Percentiles rank a stretch among this genome's conserved stretches.
Conservation (phyloP, 2,888 invertebrate species). For the Aspidiotus rigidus region DNA sequence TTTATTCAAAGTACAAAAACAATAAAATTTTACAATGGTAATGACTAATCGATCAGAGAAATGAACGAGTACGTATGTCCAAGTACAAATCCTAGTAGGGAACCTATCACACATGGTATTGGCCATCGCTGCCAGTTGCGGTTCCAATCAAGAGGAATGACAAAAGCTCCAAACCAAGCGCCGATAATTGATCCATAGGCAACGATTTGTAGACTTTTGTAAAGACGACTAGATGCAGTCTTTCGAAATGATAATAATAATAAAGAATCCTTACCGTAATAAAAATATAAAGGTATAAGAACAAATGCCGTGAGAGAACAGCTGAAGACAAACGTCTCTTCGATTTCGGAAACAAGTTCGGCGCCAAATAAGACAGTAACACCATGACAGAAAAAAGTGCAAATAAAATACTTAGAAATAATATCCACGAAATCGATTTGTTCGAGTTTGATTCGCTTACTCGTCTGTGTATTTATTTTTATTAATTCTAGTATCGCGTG, state of each 20-base stretch:
- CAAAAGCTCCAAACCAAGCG: constrained; percentile 73
- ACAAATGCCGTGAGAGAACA: constrained; percentile 54
- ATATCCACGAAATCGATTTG: constrained; percentile 38
- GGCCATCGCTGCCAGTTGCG: constrained; percentile 79
- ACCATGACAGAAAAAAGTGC: constrained; percentile 50
- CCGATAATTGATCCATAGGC: constrained; percentile 57
- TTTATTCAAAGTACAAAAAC: not conserved
- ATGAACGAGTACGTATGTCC: not conserved
- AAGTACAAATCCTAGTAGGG: constrained; percentile 49
- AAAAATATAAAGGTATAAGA: constrained; percentile 53
- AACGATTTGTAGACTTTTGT: constrained; percentile 41
- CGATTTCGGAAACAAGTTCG: constrained; percentile 53
- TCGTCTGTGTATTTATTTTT: not conserved
- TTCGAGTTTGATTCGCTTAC: not conserved
- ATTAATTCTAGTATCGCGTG: constrained; percentile 13
- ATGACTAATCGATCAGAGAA: no score
- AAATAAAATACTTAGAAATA: constrained; percentile 40
- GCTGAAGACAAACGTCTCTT: constrained; percentile 60
- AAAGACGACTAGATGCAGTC: constrained; percentile 42
- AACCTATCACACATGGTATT: constrained; percentile 61
- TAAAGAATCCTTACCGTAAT: constrained; percentile 48
- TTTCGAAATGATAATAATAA: constrained; percentile 44
- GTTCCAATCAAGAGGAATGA: constrained; percentile 86
- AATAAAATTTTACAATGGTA: not conserved
- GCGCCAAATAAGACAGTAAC: constrained; percentile 60